Base-by-base conservation (phyloP, 2,113 vertebrate species). In the Cryptoleucopteryx plumbea region DNA sequence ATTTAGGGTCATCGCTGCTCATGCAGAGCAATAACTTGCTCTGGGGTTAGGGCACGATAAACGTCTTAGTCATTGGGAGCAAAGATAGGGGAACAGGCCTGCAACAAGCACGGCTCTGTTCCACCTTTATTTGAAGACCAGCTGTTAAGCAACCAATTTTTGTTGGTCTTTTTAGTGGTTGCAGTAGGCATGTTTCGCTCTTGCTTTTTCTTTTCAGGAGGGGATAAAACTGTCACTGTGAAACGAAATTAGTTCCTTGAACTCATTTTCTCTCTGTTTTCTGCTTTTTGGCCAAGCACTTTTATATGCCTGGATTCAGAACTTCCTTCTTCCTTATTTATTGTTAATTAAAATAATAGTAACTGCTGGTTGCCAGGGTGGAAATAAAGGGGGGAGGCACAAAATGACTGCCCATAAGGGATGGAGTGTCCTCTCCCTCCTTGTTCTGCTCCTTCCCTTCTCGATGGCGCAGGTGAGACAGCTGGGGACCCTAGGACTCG, bases 91-190 rank as follows among this genome's bases (percentile, higher is more conserved):
- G 59, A 95, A 38, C 9, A 18, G 63, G 78, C 47, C 71, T 86
- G 67, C 82, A 92, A 93, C 89, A 95, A 93, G 89, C 77, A 83
- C 12, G 0, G 91, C 74, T 97, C 95, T 95, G 93, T 91, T 95
- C 62, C 81, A 68, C 78, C 82, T 96, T 94, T 94, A 81, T 95
- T 96, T 96, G 92, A 96, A 94, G 93, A 85, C 38, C 78, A 53
- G 36, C 38, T 66, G 78, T 93, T 93, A 83, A 91, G 89, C 93
- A 96, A 92, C 72, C 15, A 56, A 31, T 78, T 93, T 93, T 93
- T 74, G 36, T 47, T 88, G 72, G 86, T 36, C 52, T 81, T 95
- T 94, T 84, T 94, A 86, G 86, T 12, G 36, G 82, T 93, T 96
- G 67, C 50, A 52, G 27, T 40, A 83, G 72, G 36, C 88, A 68